These are phyloP conservation scores for Misgurnus anguillicaudatus DNA, from an alignment of 2,113 vertebrate species.

Conservation along the genomic window DNA sequence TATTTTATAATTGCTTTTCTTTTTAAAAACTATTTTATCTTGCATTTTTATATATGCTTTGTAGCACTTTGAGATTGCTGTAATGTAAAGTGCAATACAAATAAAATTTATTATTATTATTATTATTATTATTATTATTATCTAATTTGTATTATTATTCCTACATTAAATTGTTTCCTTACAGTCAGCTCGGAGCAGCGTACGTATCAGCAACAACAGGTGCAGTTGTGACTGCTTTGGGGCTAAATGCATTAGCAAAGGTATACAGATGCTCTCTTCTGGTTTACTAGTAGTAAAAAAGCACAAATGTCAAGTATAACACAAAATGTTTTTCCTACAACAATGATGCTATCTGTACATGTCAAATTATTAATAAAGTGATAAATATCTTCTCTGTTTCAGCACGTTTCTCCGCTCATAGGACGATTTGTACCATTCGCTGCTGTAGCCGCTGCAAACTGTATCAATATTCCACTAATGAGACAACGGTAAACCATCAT, in stretches of 20 bases:
- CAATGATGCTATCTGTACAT: not conserved
- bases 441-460: conserved; percentile 98
- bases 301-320: not conserved
- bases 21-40: too few relatives aligned
- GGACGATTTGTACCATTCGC: conserved; percentile 97
- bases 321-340: not conserved
- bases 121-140: too few relatives aligned
- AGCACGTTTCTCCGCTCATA: conserved; percentile 91
- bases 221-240: conserved; percentile 92
- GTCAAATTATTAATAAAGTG: too few relatives aligned
- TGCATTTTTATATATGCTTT: too few relatives aligned
- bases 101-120: too few relatives aligned
- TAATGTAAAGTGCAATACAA: too few relatives aligned
- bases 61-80: too few relatives aligned
- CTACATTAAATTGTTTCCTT: conserved; percentile 48
- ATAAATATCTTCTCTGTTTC: conserved; percentile 28
- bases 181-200: conserved; percentile 92
- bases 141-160: not conserved
- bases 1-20: too few relatives aligned
- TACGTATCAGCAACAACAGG: conserved; percentile 96
- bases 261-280: conserved; percentile 62
- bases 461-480: conserved; percentile 98
- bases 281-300: not conserved
- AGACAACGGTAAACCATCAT: conserved; percentile 85
- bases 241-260: conserved; percentile 95